Conservation (phyloP, 2,797 vertebrate genomes). For the Acrossocheilus wenchowensis region DNA sequence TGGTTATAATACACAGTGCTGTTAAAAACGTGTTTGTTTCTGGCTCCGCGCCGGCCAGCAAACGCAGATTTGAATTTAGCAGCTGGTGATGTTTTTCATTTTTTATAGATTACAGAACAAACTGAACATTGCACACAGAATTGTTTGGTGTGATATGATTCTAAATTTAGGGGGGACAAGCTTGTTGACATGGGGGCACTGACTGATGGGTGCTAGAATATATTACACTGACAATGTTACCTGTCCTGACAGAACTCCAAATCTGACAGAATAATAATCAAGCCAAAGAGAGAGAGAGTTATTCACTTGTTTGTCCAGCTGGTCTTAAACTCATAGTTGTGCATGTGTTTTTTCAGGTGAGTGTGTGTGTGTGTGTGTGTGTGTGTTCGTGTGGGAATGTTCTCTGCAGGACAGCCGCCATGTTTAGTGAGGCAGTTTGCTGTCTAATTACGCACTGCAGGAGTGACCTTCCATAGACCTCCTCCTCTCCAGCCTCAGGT, state of each 20-base stretch:
- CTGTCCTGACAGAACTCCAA: neutral
- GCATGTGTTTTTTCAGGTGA: conserved; percentile 5
- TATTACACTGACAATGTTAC: neutral
- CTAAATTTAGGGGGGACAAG: too few relatives aligned
- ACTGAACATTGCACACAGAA: too few relatives aligned
- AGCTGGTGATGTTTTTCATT: too few relatives aligned
- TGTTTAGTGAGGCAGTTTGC: conserved; percentile 79
- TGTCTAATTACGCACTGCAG: conserved; percentile 80
- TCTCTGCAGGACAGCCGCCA: conserved; percentile 68
- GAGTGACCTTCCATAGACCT: conserved; percentile 79
- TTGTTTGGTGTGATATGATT: too few relatives aligned
- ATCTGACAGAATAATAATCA: neutral
- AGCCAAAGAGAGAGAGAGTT: neutral
- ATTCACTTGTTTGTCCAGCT: neutral
- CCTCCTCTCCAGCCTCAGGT: neutral
- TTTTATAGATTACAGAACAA: too few relatives aligned
- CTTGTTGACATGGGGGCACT: too few relatives aligned
- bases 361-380: conserved; percentile 65
- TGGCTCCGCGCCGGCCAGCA: too few relatives aligned
- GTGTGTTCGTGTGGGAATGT: conserved; percentile 43
- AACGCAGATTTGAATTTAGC: too few relatives aligned
- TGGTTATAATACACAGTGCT: too few relatives aligned
- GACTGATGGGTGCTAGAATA: neutral
- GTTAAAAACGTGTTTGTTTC: too few relatives aligned
- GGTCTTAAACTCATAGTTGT: neutral